Percentiles rank a stretch among this genome's conserved stretches.
Evolutionary conservation across 2,888 invertebrate genomes (phyloP).

Genomic region (Agriopis marginaria): DNA sequence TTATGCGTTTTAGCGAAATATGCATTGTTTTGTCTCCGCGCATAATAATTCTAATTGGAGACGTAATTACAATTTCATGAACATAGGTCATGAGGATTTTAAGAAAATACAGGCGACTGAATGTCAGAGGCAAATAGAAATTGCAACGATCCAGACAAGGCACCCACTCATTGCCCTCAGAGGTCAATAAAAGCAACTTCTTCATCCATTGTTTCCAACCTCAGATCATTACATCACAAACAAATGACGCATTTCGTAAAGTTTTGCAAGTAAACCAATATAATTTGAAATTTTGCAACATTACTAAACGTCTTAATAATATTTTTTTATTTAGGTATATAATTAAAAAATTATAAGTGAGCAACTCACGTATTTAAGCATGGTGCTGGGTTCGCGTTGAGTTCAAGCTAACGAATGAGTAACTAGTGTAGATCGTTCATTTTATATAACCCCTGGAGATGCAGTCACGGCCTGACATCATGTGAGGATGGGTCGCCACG

Average conservation of each 20-base stretch:
- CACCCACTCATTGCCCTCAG: constrained; percentile 28
- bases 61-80: not conserved
- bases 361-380: constrained; percentile 84
- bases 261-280: constrained; percentile 10
- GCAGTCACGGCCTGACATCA: constrained; percentile 80
- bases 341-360: constrained; percentile 44
- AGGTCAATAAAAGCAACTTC: constrained; percentile 50
- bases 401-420: constrained; percentile 84
- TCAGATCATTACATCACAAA: constrained; percentile 39
- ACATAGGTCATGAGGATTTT: not conserved
- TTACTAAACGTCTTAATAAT: not conserved
- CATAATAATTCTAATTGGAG: no score
- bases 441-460: constrained; percentile 79
- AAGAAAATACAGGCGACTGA: not conserved
- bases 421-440: constrained; percentile 75
- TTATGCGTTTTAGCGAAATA: no score
- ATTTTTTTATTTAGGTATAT: constrained; percentile 39
- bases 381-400: constrained; percentile 80
- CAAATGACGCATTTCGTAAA: constrained; percentile 61
- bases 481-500: constrained; percentile 67
- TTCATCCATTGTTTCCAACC: constrained; percentile 54
- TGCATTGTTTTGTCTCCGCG: no score
- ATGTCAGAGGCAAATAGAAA: constrained; percentile 4
- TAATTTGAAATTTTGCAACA: not conserved
- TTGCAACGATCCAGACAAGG: constrained; percentile 24